These are phyloP conservation scores for Lasioglossum villosulum DNA, from an alignment of 2,888 invertebrate species.

Conservation along the genomic window DNA sequence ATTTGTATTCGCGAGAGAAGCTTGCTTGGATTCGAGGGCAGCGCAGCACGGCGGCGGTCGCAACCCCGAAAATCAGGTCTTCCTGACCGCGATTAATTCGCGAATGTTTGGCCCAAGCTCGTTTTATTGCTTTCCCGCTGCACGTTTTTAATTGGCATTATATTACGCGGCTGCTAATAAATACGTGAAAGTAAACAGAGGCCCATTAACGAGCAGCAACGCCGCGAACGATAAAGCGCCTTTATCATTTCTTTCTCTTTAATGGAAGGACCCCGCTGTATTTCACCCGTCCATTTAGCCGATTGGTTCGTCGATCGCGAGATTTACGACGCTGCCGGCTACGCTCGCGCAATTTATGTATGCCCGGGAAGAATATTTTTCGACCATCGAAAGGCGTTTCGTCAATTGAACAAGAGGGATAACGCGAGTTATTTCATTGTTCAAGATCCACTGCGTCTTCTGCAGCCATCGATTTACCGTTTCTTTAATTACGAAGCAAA, in stretches of 20 bases:
- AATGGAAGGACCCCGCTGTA: conserved; percentile 49
- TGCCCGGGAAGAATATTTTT: conserved; percentile 36
- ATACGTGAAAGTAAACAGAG: conserved; percentile 47
- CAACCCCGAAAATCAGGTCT: background rate
- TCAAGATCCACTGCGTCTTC: conserved; percentile 42
- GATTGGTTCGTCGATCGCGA: conserved; percentile 55
- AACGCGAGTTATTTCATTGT: background rate
- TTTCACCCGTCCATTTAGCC: conserved; percentile 56
- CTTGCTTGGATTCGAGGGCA: background rate
- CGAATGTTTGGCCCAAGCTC: background rate
- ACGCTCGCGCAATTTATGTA: conserved; percentile 54
- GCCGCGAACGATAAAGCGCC: conserved; percentile 33
- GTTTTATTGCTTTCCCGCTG: conserved; percentile 25
- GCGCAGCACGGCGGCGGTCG: too few species aligned
- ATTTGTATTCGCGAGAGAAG: background rate
- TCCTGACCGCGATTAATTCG: conserved; percentile 28
- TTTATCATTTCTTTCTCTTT: conserved; percentile 58
- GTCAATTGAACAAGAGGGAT: conserved; percentile 13
- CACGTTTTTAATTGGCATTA: conserved; percentile 55
- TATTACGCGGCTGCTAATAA: conserved; percentile 52
- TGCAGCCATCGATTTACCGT: conserved; percentile 72
- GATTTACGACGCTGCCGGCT: conserved; percentile 48
- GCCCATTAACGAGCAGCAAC: conserved; percentile 42
- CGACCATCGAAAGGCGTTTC: conserved; percentile 26
- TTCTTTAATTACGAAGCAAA: conserved; percentile 77